phyloP scores from a whole-genome alignment of 2,888 invertebrate genomes.

The Candidula unifasciata region DNA sequence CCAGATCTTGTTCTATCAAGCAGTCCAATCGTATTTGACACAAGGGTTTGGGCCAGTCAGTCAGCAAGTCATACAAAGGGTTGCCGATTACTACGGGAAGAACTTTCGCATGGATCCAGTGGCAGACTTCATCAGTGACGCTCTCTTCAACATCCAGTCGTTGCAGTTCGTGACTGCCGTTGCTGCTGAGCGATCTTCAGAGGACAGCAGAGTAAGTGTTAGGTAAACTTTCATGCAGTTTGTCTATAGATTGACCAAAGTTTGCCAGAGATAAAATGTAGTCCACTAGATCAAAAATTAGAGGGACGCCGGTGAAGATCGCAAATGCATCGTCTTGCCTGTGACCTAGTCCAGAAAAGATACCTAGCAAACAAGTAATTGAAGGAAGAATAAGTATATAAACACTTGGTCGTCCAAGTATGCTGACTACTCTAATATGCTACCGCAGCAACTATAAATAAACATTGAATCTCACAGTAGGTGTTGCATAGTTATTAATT shows the following conservation, averaged over 20 bases:
- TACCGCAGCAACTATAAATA: too few species aligned
- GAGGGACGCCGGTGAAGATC: too few species aligned
- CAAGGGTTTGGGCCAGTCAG: slow-evolving; percentile 28
- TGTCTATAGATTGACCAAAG: background rate
- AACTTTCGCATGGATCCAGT: background rate
- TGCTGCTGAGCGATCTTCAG: background rate
- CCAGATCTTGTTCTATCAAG: background rate
- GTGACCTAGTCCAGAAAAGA: too few species aligned
- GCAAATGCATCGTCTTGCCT: too few species aligned
- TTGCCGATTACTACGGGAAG: slow-evolving; percentile 26
- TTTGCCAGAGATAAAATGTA: too few species aligned
- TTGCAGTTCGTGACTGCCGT: slow-evolving; percentile 24
- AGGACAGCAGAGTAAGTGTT: slow-evolving; percentile 33
- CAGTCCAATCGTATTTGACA: background rate
- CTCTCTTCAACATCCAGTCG: slow-evolving; percentile 17
- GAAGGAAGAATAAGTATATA: too few species aligned
- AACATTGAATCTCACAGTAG: too few species aligned
- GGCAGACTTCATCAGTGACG: slow-evolving; percentile 32
- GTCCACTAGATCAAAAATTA: too few species aligned
- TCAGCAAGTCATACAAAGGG: slow-evolving; percentile 2
- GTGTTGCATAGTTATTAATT: too few species aligned
- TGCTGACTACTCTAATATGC: too few species aligned
- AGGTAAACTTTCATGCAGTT: background rate
- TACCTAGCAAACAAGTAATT: too few species aligned
- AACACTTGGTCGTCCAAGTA: too few species aligned